Conservation (phyloP, 1,140 invertebrate species). For the Penaeus indicus region DNA sequence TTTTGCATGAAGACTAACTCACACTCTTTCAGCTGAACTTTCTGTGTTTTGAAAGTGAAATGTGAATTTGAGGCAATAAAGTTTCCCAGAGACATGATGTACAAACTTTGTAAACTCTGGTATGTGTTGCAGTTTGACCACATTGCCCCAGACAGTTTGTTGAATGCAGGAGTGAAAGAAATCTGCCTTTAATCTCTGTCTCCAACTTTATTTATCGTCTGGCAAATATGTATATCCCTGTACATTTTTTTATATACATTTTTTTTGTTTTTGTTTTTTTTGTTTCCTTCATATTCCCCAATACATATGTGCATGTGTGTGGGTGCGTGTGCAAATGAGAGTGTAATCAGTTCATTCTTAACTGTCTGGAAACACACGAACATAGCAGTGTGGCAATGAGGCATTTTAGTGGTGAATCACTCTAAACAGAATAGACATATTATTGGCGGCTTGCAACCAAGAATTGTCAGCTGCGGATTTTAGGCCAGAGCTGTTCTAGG, state of each 20-base stretch:
- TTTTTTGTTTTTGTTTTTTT: neutral
- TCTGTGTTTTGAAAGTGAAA: constrained; percentile 59
- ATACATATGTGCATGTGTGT: constrained; percentile 13
- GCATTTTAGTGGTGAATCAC: constrained; percentile 59
- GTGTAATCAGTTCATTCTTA: constrained; percentile 23
- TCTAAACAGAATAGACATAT: constrained; percentile 63
- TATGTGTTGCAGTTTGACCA: constrained; percentile 48
- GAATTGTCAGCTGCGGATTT: constrained; percentile 63
- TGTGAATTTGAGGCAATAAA: constrained; percentile 54
- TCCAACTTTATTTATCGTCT: constrained; percentile 18
- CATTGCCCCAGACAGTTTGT: constrained; percentile 30
- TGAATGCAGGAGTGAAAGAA: constrained; percentile 8
- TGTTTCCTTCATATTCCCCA: constrained; percentile 3
- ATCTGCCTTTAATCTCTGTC: constrained; percentile 16
- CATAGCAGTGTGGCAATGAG: constrained; percentile 48
- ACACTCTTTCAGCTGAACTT: constrained; percentile 62
- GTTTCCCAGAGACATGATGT: constrained; percentile 53
- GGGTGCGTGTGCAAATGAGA: constrained; percentile 18
- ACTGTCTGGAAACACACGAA: constrained; percentile 53
- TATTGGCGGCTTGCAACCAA: constrained; percentile 61
- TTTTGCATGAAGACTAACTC: constrained; percentile 63
- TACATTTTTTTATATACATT: constrained; percentile 2
- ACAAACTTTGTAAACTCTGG: constrained; percentile 50
- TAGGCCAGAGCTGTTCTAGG: constrained; percentile 62
- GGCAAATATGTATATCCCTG: constrained; percentile 14